Evolutionary conservation across 2,113 vertebrate genomes (phyloP).

Genomic region (Myodes glareolus): DNA sequence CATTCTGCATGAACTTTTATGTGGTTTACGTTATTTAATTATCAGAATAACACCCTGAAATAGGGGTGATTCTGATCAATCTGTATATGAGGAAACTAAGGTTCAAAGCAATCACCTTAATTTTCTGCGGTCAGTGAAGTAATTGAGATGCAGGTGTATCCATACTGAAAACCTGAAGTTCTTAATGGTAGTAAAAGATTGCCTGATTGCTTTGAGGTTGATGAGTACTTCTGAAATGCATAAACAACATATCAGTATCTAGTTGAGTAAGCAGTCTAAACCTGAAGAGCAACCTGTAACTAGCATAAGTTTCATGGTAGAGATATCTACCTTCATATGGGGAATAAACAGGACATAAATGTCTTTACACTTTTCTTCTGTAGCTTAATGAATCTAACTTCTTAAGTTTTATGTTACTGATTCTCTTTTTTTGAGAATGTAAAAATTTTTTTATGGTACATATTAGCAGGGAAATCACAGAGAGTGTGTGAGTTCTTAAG

Average conservation of each 20-base stretch:
- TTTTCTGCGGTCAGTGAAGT: not conserved
- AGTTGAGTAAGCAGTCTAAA: constrained; percentile 23
- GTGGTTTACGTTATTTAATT: constrained; percentile 19
- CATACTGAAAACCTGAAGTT: not conserved
- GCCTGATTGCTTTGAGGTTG: not conserved
- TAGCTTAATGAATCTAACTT: not conserved
- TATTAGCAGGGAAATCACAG: not conserved
- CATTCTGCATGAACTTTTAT: not conserved
- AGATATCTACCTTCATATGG: not conserved
- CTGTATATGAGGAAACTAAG: constrained; percentile 17
- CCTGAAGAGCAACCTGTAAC: not conserved
- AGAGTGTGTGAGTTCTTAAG: not conserved
- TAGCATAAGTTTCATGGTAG: not conserved
- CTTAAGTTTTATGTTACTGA: not conserved
- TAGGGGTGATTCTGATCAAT: not conserved
- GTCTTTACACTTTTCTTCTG: not conserved
- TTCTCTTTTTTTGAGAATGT: constrained; percentile 23
- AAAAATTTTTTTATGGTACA: not conserved
- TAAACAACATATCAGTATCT: not conserved
- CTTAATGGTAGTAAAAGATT: not conserved
- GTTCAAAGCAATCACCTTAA: not conserved
- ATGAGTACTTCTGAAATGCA: not conserved
- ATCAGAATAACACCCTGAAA: not conserved
- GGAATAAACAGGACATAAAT: not conserved
- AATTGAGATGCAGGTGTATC: not conserved